Conservation (phyloP, 1,140 invertebrate genomes). For the Listronotus oregonensis region DNA sequence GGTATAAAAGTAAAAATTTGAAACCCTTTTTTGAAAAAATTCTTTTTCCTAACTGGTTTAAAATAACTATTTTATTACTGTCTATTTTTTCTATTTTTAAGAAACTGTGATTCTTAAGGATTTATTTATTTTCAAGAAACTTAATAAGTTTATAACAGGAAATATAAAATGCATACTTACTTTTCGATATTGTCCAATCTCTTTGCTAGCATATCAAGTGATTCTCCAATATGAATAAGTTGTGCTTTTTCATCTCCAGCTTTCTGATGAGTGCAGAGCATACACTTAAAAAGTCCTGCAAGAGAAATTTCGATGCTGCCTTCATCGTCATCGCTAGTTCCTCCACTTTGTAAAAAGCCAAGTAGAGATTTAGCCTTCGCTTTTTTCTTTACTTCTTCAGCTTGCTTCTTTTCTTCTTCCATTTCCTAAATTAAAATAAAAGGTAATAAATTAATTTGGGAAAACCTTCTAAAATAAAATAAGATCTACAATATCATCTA, state of each 20-base stretch:
- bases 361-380: constrained; percentile 83
- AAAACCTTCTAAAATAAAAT: too few species aligned
- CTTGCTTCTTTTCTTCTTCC: constrained; percentile 84
- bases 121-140: too few species aligned
- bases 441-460: neutral
- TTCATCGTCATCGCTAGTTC: constrained; percentile 80
- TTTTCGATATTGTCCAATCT: constrained; percentile 84
- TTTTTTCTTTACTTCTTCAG: constrained; percentile 82
- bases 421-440: constrained; percentile 69
- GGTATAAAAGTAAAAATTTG: too few species aligned
- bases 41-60: too few species aligned
- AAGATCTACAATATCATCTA: too few species aligned
- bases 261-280: constrained; percentile 88
- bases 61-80: too few species aligned
- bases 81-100: too few species aligned
- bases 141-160: too few species aligned
- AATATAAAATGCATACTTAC: constrained; percentile 39
- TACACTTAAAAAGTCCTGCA: constrained; percentile 86
- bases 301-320: constrained; percentile 89
- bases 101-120: too few species aligned
- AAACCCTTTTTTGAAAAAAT: too few species aligned
- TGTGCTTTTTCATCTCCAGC: constrained; percentile 85
- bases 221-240: constrained; percentile 82
- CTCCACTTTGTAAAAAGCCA: constrained; percentile 76
- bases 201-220: constrained; percentile 78